These are phyloP conservation scores for Nesidiocoris tenuis DNA, from an alignment of 2,888 invertebrate species.

Conservation along the genomic window DNA sequence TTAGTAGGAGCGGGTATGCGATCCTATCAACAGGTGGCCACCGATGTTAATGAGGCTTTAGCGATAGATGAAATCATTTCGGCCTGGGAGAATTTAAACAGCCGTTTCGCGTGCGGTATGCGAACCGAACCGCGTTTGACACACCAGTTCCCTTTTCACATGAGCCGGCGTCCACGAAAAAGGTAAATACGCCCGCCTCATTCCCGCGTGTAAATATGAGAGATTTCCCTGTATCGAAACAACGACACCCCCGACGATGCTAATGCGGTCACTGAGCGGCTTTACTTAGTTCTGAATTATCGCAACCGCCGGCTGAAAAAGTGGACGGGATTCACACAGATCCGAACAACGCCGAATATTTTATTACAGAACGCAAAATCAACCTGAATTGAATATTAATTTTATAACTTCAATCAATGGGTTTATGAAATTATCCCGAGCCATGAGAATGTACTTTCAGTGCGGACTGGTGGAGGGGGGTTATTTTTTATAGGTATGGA, in stretches of 20 bases:
- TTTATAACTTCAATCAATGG: too few relatives aligned
- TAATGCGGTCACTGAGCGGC: conserved; percentile 26
- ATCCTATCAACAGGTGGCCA: conserved; percentile 26
- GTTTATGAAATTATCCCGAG: too few relatives aligned
- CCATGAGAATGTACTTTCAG: too few relatives aligned
- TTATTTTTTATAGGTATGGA: too few relatives aligned
- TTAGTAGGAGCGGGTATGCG: background rate
- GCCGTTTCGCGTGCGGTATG: background rate
- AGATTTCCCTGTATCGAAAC: background rate
- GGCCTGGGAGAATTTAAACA: conserved; percentile 6
- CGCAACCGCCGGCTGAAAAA: background rate
- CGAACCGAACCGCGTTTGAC: background rate
- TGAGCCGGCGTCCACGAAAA: too few relatives aligned
- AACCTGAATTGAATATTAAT: too few relatives aligned
- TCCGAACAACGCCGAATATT: too few relatives aligned
- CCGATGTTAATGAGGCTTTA: conserved; percentile 21
- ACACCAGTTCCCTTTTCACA: background rate
- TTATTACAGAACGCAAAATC: too few relatives aligned
- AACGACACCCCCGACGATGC: conserved; percentile 2
- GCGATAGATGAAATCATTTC: conserved; percentile 27
- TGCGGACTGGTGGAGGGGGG: too few relatives aligned
- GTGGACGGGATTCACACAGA: background rate
- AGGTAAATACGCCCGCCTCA: background rate
- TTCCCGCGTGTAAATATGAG: background rate
- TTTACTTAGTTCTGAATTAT: conserved; percentile 41